These are phyloP conservation scores for Drosophila buzzatii DNA, from an alignment of 2,888 invertebrate genomes.

Conservation along the genomic window DNA sequence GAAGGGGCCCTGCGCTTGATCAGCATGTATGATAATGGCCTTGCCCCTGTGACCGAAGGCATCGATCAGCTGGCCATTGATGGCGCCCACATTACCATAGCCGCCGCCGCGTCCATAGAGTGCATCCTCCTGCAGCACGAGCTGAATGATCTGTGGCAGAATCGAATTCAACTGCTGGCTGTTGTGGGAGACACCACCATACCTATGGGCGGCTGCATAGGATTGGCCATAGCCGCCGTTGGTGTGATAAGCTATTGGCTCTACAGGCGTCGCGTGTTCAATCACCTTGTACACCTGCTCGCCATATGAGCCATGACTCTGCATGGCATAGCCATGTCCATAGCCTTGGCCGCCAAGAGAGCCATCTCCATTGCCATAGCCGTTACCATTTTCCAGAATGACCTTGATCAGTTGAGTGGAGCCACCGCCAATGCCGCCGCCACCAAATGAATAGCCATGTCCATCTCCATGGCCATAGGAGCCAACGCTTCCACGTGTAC, in stretches of 20 bases:
- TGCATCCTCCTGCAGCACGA: slow-evolving; percentile 72
- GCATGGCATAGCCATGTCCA: slow-evolving; percentile 43
- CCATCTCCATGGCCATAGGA: slow-evolving; percentile 21
- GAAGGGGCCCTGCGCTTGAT: slow-evolving; percentile 63
- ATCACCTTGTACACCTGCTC: slow-evolving; percentile 73
- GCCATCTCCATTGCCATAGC: slow-evolving; percentile 43
- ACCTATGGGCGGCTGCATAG: slow-evolving; percentile 61
- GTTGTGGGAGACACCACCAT: slow-evolving; percentile 42
- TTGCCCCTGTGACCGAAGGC: slow-evolving; percentile 71
- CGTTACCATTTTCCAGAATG: slow-evolving; percentile 55
- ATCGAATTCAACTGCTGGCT: slow-evolving; percentile 63
- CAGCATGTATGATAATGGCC: slow-evolving; percentile 66
- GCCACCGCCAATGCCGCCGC: slow-evolving; percentile 26
- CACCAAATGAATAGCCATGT: slow-evolving; percentile 50
- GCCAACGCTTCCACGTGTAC: slow-evolving; percentile 33
- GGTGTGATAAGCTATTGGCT: slow-evolving; percentile 51
- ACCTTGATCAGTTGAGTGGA: slow-evolving; percentile 74
- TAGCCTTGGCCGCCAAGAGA: slow-evolving; percentile 18
- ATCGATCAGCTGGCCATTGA: slow-evolving; percentile 70
- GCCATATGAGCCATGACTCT: slow-evolving; percentile 37
- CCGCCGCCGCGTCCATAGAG: slow-evolving; percentile 44
- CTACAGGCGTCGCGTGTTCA: slow-evolving; percentile 56
- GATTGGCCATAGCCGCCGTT: slow-evolving; percentile 46
- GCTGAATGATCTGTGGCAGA: slow-evolving; percentile 79
- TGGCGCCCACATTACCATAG: slow-evolving; percentile 47